phyloP scores from a whole-genome alignment of 2,797 vertebrate genomes.

The Centroberyx gerrardi region DNA sequence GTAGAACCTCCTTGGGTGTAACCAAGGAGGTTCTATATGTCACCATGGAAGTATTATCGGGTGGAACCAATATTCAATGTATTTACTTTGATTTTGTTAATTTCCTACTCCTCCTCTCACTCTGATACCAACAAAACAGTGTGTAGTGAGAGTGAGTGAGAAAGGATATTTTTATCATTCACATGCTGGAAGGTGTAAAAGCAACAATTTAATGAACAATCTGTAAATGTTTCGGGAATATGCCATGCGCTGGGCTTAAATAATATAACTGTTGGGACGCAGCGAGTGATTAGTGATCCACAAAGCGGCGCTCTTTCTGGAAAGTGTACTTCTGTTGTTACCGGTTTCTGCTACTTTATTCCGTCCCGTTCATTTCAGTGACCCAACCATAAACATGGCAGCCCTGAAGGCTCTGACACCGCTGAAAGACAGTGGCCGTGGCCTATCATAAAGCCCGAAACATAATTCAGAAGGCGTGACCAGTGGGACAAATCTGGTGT shows the following conservation, averaged over 20 bases:
- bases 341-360: neutral
- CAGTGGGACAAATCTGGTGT: too few species aligned
- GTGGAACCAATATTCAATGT: neutral
- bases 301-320: neutral
- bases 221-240: neutral
- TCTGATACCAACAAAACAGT: neutral
- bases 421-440: slow-evolving; percentile 22
- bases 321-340: too few species aligned
- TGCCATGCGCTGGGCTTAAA: accelerated
- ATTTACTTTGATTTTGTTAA: neutral
- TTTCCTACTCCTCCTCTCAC: neutral
- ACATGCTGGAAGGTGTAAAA: neutral
- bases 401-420: slow-evolving; percentile 1
- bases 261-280: neutral
- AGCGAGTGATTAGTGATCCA: neutral
- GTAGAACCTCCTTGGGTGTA: neutral
- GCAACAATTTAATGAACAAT: neutral
- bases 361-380: slow-evolving; percentile 7
- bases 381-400: slow-evolving; percentile 42
- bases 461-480: slow-evolving; percentile 39
- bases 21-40: too few species aligned
- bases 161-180: neutral
- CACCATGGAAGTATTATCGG: too few species aligned
- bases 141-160: neutral
- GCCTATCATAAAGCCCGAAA: slow-evolving; percentile 65